A percentile compares a stretch with the other conserved stretches of the same genome.
Conservation (phyloP, 2,797 vertebrate genomes). For the Naso thynnoides region DNA sequence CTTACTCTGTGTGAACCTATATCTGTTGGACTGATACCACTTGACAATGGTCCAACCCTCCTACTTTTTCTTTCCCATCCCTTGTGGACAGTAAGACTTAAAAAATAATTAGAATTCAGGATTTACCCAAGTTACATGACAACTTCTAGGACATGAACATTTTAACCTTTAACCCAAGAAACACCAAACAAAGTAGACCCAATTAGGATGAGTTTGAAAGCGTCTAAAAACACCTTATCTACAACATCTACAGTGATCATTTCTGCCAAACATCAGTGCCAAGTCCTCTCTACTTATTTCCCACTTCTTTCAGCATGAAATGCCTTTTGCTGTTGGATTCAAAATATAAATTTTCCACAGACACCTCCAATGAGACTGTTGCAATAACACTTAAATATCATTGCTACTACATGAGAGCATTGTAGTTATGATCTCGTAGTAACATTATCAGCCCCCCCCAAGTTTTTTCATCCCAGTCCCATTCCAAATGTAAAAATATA, state of each 20-base stretch:
- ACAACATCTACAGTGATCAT: not conserved
- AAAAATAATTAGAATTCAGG: not conserved
- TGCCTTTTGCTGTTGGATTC: conserved; percentile 1
- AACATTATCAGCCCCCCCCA: conserved; percentile 29
- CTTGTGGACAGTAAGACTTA: not conserved
- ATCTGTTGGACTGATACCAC: not conserved
- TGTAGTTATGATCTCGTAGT: conserved; percentile 2
- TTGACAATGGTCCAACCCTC: not conserved
- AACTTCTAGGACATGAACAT: not conserved
- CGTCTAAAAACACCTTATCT: not conserved
- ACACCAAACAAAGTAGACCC: not conserved
- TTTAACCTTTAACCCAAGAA: not conserved
- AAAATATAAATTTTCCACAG: conserved; percentile 1
- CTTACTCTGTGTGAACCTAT: not conserved
- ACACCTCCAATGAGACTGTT: conserved; percentile 7
- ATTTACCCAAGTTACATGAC: not conserved
- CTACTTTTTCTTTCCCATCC: not conserved
- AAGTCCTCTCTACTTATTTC: not conserved
- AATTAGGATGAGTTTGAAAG: not conserved
- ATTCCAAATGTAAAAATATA: conserved; percentile 73
- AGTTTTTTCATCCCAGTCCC: not conserved
- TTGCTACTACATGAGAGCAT: not conserved
- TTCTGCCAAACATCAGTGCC: no score
- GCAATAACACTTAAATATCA: conserved; percentile 8
- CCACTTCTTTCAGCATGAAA: not conserved